phyloP scores from a whole-genome alignment of 2,888 invertebrate species.

The Stegana nigrithorax region DNA sequence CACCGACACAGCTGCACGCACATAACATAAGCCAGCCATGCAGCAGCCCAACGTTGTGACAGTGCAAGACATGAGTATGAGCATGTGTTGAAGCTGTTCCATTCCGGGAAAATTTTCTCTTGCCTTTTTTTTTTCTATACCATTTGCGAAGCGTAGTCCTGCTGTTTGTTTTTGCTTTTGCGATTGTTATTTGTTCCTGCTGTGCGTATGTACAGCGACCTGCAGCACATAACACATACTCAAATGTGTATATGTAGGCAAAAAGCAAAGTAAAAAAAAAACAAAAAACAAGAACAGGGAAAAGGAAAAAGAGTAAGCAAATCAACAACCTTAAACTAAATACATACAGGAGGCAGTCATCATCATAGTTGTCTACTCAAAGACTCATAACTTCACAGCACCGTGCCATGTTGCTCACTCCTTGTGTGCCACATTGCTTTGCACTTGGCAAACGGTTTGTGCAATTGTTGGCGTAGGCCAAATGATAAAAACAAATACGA shows the following conservation, averaged over 20 bases:
- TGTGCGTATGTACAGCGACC: neutral
- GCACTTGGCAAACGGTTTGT: no score
- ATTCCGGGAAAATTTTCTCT: no score
- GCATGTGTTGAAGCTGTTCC: no score
- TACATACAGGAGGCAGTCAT: slow-evolving; percentile 39
- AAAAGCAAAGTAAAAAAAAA: no score
- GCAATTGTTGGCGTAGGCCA: neutral
- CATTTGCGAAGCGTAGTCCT: no score
- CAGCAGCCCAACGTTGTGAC: neutral
- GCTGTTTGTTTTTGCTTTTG: neutral
- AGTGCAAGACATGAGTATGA: no score
- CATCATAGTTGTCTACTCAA: slow-evolving; percentile 9
- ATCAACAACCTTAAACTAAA: no score
- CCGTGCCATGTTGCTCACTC: neutral
- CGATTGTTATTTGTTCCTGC: slow-evolving; percentile 7
- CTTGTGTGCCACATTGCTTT: neutral
- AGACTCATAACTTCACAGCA: slow-evolving; percentile 1
- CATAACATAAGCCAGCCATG: neutral
- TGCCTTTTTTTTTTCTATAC: neutral
- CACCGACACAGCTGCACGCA: neutral
- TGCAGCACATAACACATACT: no score
- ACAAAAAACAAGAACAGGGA: no score
- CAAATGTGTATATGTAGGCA: no score
- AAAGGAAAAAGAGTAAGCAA: no score
- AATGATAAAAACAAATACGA: neutral